These are phyloP conservation scores for Petromus typicus DNA, from an alignment of 2,113 vertebrate species.

Conservation along the genomic window DNA sequence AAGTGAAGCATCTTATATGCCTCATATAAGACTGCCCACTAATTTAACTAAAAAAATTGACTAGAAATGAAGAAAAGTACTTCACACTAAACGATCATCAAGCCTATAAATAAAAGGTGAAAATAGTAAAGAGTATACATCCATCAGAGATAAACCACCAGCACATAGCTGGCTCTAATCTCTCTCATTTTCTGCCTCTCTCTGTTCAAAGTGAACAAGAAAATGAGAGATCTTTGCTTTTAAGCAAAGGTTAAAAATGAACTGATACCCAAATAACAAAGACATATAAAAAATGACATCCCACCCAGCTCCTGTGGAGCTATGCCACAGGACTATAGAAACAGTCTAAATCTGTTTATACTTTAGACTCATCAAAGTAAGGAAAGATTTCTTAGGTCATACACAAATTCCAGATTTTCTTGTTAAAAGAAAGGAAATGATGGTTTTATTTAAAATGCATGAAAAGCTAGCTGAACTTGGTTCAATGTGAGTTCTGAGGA, in stretches of 20 bases:
- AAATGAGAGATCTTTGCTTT: neutral
- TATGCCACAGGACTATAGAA: neutral
- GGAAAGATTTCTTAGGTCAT: neutral
- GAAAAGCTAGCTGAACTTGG: neutral
- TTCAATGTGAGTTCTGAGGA: neutral
- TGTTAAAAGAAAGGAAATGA: neutral
- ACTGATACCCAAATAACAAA: constrained; percentile 35
- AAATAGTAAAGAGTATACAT: neutral
- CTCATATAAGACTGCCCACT: neutral
- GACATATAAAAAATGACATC: neutral
- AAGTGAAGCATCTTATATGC: neutral
- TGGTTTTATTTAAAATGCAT: neutral
- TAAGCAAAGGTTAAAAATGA: neutral
- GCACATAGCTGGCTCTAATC: neutral
- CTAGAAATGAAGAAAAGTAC: neutral
- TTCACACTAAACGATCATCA: neutral
- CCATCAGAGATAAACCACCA: neutral
- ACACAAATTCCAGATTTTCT: neutral
- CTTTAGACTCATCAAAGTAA: constrained; percentile 18
- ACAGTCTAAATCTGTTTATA: neutral
- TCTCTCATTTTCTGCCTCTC: neutral
- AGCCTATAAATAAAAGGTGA: neutral
- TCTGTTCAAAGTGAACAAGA: neutral
- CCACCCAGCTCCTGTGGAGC: neutral
- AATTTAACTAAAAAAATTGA: neutral